phyloP scores from a whole-genome alignment of 2,797 vertebrate genomes.

The Argya squamiceps region DNA sequence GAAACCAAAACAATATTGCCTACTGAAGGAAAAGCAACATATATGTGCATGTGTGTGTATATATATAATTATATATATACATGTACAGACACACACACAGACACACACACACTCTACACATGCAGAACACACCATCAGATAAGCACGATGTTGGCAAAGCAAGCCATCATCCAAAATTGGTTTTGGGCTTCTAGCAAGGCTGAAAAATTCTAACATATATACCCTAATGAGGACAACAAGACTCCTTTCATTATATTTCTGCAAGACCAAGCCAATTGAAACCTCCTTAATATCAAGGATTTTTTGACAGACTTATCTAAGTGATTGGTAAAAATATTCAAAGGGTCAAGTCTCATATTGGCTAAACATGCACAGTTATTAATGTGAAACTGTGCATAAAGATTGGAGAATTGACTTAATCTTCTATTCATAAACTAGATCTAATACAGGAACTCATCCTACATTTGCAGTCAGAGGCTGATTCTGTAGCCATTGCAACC shows the following conservation, averaged over 20 bases:
- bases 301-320: not conserved
- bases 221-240: not conserved
- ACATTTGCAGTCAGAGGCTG: not conserved
- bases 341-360: not conserved
- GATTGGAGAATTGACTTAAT: not conserved
- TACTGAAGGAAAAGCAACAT: constrained; percentile 74
- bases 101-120: constrained; percentile 10
- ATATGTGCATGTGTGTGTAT: constrained; percentile 51
- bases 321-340: not conserved
- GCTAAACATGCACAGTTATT: not conserved
- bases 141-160: constrained; percentile 32
- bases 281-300: not conserved
- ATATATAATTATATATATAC: constrained; percentile 57
- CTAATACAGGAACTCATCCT: not conserved
- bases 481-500: not conserved
- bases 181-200: not conserved
- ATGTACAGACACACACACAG: constrained; percentile 37
- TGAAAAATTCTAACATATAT: not conserved
- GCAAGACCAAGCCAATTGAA: not conserved
- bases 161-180: constrained; percentile 19
- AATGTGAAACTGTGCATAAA: not conserved
- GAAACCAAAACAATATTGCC: constrained; percentile 69
- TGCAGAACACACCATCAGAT: not conserved
- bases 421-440: not conserved
- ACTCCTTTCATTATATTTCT: not conserved